Percentiles rank a stretch among this genome's conserved stretches.
phyloP scores from a whole-genome alignment of 2,888 invertebrate species.

The Sphaerophoria taeniata region DNA sequence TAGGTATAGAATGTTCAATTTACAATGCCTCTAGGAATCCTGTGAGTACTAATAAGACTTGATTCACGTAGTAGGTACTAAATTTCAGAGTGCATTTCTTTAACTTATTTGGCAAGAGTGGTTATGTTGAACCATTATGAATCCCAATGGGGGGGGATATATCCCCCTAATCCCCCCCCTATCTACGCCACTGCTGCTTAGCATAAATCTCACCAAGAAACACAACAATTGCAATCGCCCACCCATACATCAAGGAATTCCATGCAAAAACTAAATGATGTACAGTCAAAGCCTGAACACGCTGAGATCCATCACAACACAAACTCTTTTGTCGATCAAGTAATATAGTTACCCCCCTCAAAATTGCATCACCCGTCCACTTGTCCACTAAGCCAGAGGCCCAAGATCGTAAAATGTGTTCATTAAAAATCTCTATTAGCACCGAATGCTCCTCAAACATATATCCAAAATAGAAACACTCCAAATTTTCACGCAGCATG shows the following conservation, averaged over 20 bases:
- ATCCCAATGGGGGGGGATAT: too few species aligned
- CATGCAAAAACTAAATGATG: conserved; percentile 7
- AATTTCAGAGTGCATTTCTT: too few species aligned
- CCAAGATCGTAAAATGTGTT: background rate
- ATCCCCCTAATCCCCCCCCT: too few species aligned
- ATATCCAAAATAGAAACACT: conserved; percentile 6
- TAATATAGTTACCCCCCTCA: background rate
- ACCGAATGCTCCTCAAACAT: conserved; percentile 1
- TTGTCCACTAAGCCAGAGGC: background rate
- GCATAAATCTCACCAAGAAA: background rate
- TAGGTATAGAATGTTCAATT: too few species aligned
- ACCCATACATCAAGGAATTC: background rate
- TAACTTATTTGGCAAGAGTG: too few species aligned
- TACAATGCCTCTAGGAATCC: too few species aligned
- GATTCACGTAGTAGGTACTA: too few species aligned
- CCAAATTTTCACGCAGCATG: background rate
- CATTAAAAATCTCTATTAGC: conserved; percentile 1
- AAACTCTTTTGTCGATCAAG: too few species aligned
- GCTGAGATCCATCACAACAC: background rate
- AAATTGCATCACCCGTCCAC: conserved; percentile 4
- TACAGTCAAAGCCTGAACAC: background rate
- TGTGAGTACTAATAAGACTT: too few species aligned
- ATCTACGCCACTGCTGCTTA: too few species aligned
- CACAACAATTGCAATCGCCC: background rate
- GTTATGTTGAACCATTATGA: too few species aligned